Percentiles rank a stretch among this genome's conserved stretches.
Evolutionary conservation across 1,140 invertebrate genomes (phyloP).

Genomic region (Apocrypta bakeri): DNA sequence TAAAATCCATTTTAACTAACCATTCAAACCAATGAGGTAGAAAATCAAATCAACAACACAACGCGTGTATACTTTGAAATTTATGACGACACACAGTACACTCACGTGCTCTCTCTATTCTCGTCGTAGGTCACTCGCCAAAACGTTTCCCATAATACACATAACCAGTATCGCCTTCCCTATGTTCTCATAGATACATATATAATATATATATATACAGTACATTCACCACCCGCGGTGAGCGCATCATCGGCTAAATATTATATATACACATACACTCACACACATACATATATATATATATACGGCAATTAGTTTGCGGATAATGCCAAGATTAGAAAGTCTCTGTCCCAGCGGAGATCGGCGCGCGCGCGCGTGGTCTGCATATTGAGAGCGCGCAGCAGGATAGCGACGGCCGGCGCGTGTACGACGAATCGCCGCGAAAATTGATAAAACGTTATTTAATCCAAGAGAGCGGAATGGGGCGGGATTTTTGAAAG

Average conservation of each 20-base stretch:
- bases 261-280: not conserved
- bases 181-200: no score
- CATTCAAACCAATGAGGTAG: no score
- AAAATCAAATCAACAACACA: conserved; percentile 39
- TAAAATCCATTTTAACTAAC: no score
- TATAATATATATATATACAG: not conserved
- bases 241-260: conserved; percentile 25
- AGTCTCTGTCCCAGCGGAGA: conserved; percentile 16
- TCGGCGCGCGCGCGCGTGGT: conserved; percentile 29
- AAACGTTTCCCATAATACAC: not conserved
- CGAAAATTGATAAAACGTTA: conserved; percentile 75
- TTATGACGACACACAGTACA: not conserved
- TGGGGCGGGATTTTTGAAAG: not conserved
- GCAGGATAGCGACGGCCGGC: conserved; percentile 7
- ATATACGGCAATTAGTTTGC: conserved; percentile 45
- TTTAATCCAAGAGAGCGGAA: conserved; percentile 65
- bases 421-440: conserved; percentile 68
- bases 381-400: conserved; percentile 43
- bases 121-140: no score
- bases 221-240: not conserved
- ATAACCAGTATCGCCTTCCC: conserved; percentile 5
- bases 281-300: no score
- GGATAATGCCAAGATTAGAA: conserved; percentile 48
- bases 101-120: no score
- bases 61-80: conserved; percentile 47